These are phyloP conservation scores for Oreochromis mossambicus DNA, from an alignment of 2,797 vertebrate species.

Conservation along the genomic window DNA sequence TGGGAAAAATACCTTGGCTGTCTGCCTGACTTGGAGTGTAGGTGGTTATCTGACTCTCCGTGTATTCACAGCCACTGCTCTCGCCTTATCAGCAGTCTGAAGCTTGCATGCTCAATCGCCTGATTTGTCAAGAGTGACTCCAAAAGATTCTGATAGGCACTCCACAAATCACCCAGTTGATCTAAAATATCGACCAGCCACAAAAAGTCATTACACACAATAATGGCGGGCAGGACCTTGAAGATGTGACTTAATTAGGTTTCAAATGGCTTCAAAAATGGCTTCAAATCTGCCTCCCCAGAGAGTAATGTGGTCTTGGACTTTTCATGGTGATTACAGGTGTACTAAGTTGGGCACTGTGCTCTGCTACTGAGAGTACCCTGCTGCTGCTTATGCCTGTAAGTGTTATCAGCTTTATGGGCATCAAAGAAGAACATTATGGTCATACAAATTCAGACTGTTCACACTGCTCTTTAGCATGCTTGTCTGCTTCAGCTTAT, in stretches of 20 bases:
- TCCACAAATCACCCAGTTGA: slow-evolving; percentile 82
- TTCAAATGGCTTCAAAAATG: slow-evolving; percentile 77
- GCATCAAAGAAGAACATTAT: not conserved
- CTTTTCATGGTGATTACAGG: slow-evolving; percentile 51
- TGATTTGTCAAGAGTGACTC: slow-evolving; percentile 82
- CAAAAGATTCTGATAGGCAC: slow-evolving; percentile 80
- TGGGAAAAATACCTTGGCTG: slow-evolving; percentile 27
- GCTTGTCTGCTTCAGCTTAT: not conserved
- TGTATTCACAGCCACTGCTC: slow-evolving; percentile 65
- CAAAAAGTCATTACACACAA: slow-evolving; percentile 83
- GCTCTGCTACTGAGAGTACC: slow-evolving; percentile 1
- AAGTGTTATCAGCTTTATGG: not conserved
- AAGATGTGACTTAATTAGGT: slow-evolving; percentile 83
- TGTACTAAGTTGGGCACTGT: slow-evolving; percentile 22
- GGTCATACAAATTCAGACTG: not conserved
- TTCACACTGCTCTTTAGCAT: slow-evolving; percentile 20
- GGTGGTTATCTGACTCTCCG: slow-evolving; percentile 54
- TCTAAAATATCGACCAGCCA: slow-evolving; percentile 83
- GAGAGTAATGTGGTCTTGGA: slow-evolving; percentile 46
- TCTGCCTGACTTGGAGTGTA: slow-evolving; percentile 21
- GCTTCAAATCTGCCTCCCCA: slow-evolving; percentile 60
- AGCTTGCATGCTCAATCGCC: slow-evolving; percentile 75
- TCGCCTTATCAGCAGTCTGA: slow-evolving; percentile 77
- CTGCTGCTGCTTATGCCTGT: not conserved
- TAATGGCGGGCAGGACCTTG: slow-evolving; percentile 80